These are phyloP conservation scores for Cephus spinipes DNA, from an alignment of 2,888 invertebrate species.

Conservation along the genomic window DNA sequence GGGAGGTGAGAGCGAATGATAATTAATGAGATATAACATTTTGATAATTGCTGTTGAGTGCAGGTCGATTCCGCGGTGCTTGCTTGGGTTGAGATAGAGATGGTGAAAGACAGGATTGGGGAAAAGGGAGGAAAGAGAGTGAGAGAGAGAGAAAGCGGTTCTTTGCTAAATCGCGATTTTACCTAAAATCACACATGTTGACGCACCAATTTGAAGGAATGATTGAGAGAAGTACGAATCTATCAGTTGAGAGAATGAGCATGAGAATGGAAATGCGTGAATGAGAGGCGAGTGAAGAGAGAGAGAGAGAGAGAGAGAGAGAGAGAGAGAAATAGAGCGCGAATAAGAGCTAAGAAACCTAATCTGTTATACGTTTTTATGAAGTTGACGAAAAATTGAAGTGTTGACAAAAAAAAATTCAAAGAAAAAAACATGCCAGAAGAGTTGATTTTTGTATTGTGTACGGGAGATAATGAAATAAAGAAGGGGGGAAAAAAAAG, in stretches of 20 bases:
- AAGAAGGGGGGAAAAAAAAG: slow-evolving; percentile 1
- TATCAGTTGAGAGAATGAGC: neutral
- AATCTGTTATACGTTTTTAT: slow-evolving; percentile 36
- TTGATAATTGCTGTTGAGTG: neutral
- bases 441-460: slow-evolving; percentile 43
- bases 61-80: neutral
- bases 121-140: neutral
- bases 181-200: slow-evolving; percentile 15
- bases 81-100: neutral
- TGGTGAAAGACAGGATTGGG: neutral
- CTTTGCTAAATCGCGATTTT: neutral
- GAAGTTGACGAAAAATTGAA: slow-evolving; percentile 23
- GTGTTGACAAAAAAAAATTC: slow-evolving; percentile 17
- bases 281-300: neutral
- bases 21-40: neutral
- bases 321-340: slow-evolving; percentile 2
- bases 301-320: slow-evolving; percentile 8
- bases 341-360: slow-evolving; percentile 24
- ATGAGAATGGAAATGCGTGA: neutral
- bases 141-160: neutral
- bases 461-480: slow-evolving; percentile 10
- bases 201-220: slow-evolving; percentile 16
- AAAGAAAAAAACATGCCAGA: slow-evolving; percentile 26
- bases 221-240: neutral
- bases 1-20: neutral